Evolutionary conservation across 1,140 invertebrate species (phyloP), one percentile per base, ranked within the genome.

Genomic region (Pinna nobilis): DNA sequence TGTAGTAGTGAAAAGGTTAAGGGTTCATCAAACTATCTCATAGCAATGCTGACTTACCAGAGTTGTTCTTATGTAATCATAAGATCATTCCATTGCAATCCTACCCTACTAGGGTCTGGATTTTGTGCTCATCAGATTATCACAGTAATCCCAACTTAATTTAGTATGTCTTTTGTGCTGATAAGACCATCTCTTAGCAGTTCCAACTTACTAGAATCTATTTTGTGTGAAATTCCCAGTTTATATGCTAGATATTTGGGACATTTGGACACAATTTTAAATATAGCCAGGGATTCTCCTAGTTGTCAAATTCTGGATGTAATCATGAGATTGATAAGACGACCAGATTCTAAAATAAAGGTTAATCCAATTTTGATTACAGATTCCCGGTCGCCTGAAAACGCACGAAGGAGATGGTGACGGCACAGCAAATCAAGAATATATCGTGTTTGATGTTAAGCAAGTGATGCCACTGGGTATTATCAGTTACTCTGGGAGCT

Each of bases 381-480:
- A 87, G 85, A 82, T 74, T 15, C 84, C 84, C n/a, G 85, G 85
- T 4, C 74, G 85, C 13, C 68, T 83, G 65, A 76, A 65, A 32
- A 76, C 32, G 32, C 68, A 71, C 13, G 47, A 61, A 11, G 69
- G 50, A 13, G 64, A 76, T 32, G 80, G 71, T 6, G 78, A 80
- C 33, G 67, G 64, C 9, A 74, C 74, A 6, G 69, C 84, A 60
- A 79, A 77, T 47, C 79, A 87, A 70, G 85, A 87, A 60, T 86
- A 86, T 76, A 77, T 87, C 23, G 49, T 87, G 2, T 87, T 85
- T 66, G 74, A 86, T 67, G 25, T 30, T 3, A 55, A 55, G 35
- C 85, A 87, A 66, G 82, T 83, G 15, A 57, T 85, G 59, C 85
- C 85, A 1, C 47, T 86, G 25, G 82, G 82, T 65, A 55, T 87